Evolutionary conservation across 2,113 vertebrate species (phyloP).

Genomic region (Lucifuga dentata): DNA sequence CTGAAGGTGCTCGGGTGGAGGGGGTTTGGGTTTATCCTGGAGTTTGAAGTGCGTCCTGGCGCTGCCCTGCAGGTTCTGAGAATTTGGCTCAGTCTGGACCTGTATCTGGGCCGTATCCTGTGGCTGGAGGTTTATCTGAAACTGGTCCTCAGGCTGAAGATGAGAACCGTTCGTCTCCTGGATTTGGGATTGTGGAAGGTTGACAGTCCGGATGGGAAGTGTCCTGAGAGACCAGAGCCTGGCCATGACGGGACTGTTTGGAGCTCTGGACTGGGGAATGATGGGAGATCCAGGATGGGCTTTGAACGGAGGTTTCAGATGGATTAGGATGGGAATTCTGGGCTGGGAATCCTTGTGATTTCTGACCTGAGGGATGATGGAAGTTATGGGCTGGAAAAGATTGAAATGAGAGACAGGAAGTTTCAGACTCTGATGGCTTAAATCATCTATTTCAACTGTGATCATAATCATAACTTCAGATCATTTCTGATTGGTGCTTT

Average conservation of each 20-base stretch:
- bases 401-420: background rate
- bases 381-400: background rate
- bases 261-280: conserved; percentile 1
- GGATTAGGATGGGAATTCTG: conserved; percentile 39
- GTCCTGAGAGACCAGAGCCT: background rate
- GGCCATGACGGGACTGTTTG: conserved; percentile 1
- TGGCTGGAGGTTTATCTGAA: background rate
- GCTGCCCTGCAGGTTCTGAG: background rate
- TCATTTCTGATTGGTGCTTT: too few species aligned
- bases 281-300: conserved; percentile 4
- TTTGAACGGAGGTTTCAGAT: conserved; percentile 6
- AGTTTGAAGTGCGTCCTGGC: background rate
- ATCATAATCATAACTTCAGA: too few species aligned
- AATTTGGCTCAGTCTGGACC: background rate
- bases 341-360: conserved; percentile 11
- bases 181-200: background rate
- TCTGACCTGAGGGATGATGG: background rate
- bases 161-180: background rate
- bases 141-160: background rate
- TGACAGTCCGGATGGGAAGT: too few species aligned
- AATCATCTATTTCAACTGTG: too few species aligned
- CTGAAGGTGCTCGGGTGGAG: background rate
- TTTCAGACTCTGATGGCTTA: too few species aligned
- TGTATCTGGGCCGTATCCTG: background rate
- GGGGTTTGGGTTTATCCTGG: background rate